Conservation (phyloP, 1,140 invertebrate species). For the Melipona quadrifasciata region DNA sequence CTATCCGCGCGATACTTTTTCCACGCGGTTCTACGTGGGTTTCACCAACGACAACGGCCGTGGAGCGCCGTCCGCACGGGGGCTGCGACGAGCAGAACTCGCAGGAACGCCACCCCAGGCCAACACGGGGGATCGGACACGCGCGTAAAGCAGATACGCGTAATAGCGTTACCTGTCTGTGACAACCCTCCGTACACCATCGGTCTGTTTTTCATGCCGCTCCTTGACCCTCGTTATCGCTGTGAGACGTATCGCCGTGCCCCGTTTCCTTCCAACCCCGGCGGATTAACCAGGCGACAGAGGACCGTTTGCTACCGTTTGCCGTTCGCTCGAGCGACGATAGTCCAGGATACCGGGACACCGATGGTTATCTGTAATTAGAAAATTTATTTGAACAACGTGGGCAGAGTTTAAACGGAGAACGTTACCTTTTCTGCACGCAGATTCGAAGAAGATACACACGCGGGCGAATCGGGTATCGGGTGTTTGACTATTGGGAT, state of each 20-base stretch:
- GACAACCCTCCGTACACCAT: slow-evolving; percentile 39
- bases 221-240: slow-evolving; percentile 44
- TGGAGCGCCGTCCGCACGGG: slow-evolving; percentile 3
- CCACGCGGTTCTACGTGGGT: slow-evolving; percentile 53
- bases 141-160: slow-evolving; percentile 53
- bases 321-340: neutral
- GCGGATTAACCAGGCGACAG: neutral
- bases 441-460: neutral
- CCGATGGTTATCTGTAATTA: too few relatives aligned
- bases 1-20: slow-evolving; percentile 55
- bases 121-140: slow-evolving; percentile 27
- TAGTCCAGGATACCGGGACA: neutral
- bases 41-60: slow-evolving; percentile 53
- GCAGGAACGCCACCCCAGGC: slow-evolving; percentile 30
- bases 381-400: too few relatives aligned
- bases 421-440: too few relatives aligned
- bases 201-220: slow-evolving; percentile 39
- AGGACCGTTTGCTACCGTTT: slow-evolving; percentile 10
- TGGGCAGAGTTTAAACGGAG: too few relatives aligned
- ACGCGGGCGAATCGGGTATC: neutral
- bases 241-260: neutral
- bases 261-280: neutral
- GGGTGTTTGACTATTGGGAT: too few relatives aligned
- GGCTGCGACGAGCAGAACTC: slow-evolving; percentile 44
- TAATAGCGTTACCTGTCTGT: slow-evolving; percentile 60